These are phyloP conservation scores for Balanococcus diminutus DNA, from an alignment of 2,888 invertebrate species.

Conservation along the genomic window DNA sequence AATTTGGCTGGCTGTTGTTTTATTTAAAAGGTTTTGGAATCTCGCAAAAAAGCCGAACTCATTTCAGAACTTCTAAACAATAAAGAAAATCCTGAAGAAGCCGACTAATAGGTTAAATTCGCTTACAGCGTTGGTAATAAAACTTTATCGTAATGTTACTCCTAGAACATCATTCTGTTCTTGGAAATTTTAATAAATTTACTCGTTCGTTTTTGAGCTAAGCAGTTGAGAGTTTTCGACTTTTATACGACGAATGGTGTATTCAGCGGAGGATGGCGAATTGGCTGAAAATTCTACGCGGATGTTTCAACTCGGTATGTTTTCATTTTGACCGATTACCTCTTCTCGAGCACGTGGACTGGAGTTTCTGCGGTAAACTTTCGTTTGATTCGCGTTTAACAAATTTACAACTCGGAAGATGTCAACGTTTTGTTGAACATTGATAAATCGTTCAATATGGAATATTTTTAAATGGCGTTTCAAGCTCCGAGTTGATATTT, in stretches of 20 bases:
- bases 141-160: conserved; percentile 32
- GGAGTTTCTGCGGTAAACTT: not conserved
- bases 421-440: not conserved
- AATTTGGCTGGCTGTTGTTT: not conserved
- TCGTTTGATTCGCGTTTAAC: conserved; percentile 2
- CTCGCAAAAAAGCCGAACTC: conserved; percentile 3
- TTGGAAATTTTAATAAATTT: conserved; percentile 31
- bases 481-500: not conserved
- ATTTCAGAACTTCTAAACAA: not conserved
- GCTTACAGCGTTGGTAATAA: conserved; percentile 6
- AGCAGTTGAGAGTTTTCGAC: conserved; percentile 10
- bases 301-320: conserved; percentile 18
- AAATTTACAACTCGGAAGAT: not conserved
- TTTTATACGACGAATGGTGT: conserved; percentile 12
- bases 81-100: conserved; percentile 26
- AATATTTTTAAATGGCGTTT: conserved; percentile 2
- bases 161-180: conserved; percentile 13
- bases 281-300: not conserved
- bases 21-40: not conserved
- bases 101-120: conserved; percentile 29
- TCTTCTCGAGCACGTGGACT: not conserved
- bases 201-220: not conserved
- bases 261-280: not conserved
- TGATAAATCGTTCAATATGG: conserved; percentile 1
- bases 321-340: conserved; percentile 35